Conservation (phyloP, 2,888 invertebrate genomes). For the Callosobruchus maculatus region DNA sequence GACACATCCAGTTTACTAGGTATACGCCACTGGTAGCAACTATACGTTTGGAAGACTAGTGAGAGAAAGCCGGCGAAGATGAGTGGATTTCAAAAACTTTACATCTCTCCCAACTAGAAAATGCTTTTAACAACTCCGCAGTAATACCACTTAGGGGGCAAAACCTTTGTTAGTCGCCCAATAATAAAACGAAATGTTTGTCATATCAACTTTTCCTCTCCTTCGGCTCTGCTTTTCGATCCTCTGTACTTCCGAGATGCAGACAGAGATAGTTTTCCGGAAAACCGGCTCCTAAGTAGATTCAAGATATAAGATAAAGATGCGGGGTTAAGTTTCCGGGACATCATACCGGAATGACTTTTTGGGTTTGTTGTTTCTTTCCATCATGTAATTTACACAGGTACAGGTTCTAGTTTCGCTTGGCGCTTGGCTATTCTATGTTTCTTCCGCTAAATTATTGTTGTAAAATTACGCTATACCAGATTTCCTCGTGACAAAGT, state of each 20-base stretch:
- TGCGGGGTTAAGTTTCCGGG: neutral
- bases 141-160: constrained; percentile 35
- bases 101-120: constrained; percentile 38
- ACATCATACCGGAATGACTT: neutral
- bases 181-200: constrained; percentile 24
- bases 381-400: too few relatives aligned
- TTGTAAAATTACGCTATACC: too few relatives aligned
- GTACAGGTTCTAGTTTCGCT: too few relatives aligned
- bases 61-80: constrained; percentile 1
- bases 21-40: neutral
- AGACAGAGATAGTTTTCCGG: neutral
- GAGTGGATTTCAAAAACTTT: constrained; percentile 17
- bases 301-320: neutral
- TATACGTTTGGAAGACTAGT: neutral
- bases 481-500: too few relatives aligned
- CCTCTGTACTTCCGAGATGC: neutral
- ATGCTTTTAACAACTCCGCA: constrained; percentile 44
- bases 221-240: neutral
- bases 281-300: neutral
- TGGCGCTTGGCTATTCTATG: too few relatives aligned
- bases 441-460: too few relatives aligned
- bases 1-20: neutral
- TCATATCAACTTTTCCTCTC: neutral
- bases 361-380: too few relatives aligned
- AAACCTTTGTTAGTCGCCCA: constrained; percentile 22